Conservation (phyloP, 2,797 vertebrate species). For the Xiphophorus birchmanni region DNA sequence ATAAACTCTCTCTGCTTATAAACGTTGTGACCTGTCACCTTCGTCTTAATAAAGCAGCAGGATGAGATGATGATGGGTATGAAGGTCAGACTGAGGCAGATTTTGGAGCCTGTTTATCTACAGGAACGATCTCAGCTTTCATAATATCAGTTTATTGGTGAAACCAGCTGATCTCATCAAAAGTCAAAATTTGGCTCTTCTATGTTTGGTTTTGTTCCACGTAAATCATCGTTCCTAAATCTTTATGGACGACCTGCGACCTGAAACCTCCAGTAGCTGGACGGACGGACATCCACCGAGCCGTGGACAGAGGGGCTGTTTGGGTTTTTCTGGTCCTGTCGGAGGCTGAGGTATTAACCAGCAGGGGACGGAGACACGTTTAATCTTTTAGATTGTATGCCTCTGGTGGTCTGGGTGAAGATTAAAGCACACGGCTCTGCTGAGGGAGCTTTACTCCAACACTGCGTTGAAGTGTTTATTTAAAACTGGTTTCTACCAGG, state of each 20-base stretch:
- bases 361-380: constrained; percentile 24
- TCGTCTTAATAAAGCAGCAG: neutral
- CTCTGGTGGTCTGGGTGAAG: constrained; percentile 45
- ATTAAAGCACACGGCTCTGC: constrained; percentile 33
- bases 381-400: constrained; percentile 63
- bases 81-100: neutral
- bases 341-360: constrained; percentile 53
- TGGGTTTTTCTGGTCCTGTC: constrained; percentile 52
- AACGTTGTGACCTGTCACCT: neutral
- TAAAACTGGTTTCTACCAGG: neutral
- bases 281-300: neutral
- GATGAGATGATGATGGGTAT: neutral
- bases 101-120: too few relatives aligned
- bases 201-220: neutral
- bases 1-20: neutral
- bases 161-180: neutral
- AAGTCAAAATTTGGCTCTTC: neutral
- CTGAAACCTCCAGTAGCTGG: neutral
- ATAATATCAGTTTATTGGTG: neutral
- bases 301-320: neutral
- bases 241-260: neutral
- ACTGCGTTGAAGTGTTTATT: neutral
- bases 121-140: neutral
- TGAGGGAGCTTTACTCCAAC: constrained; percentile 14
- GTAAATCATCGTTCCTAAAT: neutral